Evolutionary conservation across 1,140 invertebrate species (phyloP), one percentile per base, ranked within the genome.

Genomic region (Zaprionus lachaisei): DNA sequence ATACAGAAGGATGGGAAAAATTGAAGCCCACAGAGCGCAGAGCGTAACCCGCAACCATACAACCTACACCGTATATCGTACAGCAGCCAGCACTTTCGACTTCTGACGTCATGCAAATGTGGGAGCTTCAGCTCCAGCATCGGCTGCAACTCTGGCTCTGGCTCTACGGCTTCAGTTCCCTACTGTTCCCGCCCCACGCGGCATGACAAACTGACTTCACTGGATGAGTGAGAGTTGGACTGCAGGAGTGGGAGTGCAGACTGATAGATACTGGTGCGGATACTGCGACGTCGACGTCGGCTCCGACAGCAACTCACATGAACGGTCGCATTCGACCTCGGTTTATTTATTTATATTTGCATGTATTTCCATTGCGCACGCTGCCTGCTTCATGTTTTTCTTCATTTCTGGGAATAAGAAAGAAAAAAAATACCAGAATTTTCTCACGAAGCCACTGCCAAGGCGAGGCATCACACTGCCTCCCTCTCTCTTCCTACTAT

Each of bases 261-360:
- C 5, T 55, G 26, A 56, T 28, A 38, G 26, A 24, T 47, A 47
- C 41, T 9, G 54, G 44, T 34, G 31, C 62, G 7, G 14, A 1
- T 22, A 28, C 14, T 49, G 55, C n/a, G 6, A 17, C 15, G 34
- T 2, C 41, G 41, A 15, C 65, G 58, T 56, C 61, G 4, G 34
- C 28, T 11, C 41, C 55, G 26, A 22, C 37, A 20, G 64, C 63
- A 71, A 49, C 63, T 55, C 69, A 70, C 47, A 75, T 79, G 77
- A 75, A 66, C 66, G 72, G 12, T 67, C 57, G 69, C 79, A 84
- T 90, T 90, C 85, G 85, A 90, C 85, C 85, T 90, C 81, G 85
- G 54, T 90, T 90, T 90, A 90, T 90, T 90, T 90, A 90, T 90
- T 90, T 90, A 85, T 90, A 85, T 90, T 90, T 90, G 56, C 79